Evolutionary conservation across 2,888 invertebrate species (phyloP), one percentile per base, ranked within the genome.

Genomic region (Harpagoxenus sublaevis): DNA sequence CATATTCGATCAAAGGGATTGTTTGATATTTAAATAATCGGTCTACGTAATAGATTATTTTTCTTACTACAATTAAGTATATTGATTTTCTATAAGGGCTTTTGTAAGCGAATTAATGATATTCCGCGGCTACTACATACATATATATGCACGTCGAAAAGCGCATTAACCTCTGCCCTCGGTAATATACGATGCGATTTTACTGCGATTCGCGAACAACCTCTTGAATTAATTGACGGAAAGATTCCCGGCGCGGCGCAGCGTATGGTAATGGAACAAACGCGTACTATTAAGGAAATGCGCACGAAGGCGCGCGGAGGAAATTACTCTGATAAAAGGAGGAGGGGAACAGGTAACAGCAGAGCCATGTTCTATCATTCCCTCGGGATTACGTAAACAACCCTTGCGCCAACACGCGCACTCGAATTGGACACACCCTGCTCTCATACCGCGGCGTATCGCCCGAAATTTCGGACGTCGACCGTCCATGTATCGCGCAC

Each of bases 381-480:
- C 82, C 82, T 28, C 62, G 88, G 85, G 86, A 86, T 90, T 87
- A 89, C 84, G 86, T 89, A 89, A 90, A 90, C 84, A 88, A 85
- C 82, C 81, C 45, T 6, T 68, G 68, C 68, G 70, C 88, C 70
- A 89, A 74, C 90, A 83, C 85, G 87, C 84, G 85, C 82, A 86
- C 85, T 86, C 84, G 86, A 89, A 87, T 88, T 86, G 85, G 87
- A 88, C 90, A 90, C 90, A 89, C 90, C 90, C 90, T 90, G 73
- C 12, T 66, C 73, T 78, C 75, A 35, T 73, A 66, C 57, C 48
- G n/a, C 18, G 55, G 55, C 12, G 57, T 82, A 71, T 83, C 81
- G 57, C 35, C 63, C 68, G 57, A 81, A 90, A 87, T 88, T 89
- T 70, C 35, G 84, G 28, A 83, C 68, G 63, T 83, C 60, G 66